Evolutionary conservation across 2,888 invertebrate species (phyloP).

Genomic region (Strigamia maritima): DNA sequence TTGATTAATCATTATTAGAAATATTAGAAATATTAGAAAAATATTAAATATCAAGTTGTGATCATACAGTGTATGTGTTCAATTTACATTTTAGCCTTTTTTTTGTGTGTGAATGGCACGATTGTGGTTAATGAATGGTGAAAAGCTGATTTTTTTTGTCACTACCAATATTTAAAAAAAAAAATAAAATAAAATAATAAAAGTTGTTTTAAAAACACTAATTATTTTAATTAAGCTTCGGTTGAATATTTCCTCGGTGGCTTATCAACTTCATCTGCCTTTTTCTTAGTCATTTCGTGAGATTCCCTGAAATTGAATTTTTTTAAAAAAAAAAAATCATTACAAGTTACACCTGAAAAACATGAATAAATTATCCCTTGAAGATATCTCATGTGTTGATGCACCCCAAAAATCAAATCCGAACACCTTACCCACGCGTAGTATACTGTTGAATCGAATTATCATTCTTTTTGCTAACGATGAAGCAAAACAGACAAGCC

Average conservation of each 20-base stretch:
- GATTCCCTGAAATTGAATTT: background rate
- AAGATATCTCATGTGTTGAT: too few relatives aligned
- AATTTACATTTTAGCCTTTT: background rate
- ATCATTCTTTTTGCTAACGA: background rate
- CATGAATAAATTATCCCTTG: too few relatives aligned
- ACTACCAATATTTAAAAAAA: background rate
- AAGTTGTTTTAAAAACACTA: background rate
- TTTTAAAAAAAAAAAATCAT: too few relatives aligned
- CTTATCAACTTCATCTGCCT: background rate
- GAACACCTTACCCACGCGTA: background rate
- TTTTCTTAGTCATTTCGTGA: background rate
- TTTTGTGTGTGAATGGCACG: background rate
- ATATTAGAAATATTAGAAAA: background rate
- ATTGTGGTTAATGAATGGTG: background rate
- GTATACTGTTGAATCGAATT: background rate
- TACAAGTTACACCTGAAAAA: too few relatives aligned
- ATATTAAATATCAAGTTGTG: background rate
- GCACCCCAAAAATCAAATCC: background rate
- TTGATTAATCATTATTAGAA: background rate
- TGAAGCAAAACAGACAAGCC: slow-evolving; percentile 11
- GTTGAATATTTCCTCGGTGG: background rate
- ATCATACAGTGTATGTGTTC: background rate
- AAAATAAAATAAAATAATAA: background rate
- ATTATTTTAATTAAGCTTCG: background rate
- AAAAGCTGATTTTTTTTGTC: background rate